phyloP scores from a whole-genome alignment of 2,888 invertebrate species.

The Xanthorhoe designata region DNA sequence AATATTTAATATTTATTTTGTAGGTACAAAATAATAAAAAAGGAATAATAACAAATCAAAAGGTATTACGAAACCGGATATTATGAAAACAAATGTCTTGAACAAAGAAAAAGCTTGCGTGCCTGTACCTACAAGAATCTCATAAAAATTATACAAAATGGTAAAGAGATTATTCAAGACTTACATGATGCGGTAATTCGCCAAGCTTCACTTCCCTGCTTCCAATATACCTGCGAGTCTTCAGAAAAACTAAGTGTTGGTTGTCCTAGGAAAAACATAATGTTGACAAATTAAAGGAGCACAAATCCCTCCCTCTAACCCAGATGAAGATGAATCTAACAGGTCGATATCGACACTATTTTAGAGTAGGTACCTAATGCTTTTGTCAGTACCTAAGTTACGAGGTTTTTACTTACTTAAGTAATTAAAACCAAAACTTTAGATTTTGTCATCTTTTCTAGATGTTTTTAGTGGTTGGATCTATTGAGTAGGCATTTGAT shows the following conservation, averaged over 20 bases:
- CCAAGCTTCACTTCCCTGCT: conserved; percentile 31
- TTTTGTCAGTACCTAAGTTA: too few relatives aligned
- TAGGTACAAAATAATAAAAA: not conserved
- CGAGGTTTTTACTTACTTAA: too few relatives aligned
- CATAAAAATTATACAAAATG: conserved; percentile 8
- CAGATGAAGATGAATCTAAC: too few relatives aligned
- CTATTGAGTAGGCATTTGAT: too few relatives aligned
- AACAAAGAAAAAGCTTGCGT: conserved; percentile 6
- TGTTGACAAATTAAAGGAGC: not conserved
- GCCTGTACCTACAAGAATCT: conserved; percentile 13
- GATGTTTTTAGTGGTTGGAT: too few relatives aligned
- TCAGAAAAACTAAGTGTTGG: conserved; percentile 2
- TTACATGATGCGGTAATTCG: conserved; percentile 39
- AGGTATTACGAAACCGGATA: not conserved
- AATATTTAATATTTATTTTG: not conserved
- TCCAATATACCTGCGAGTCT: conserved; percentile 12
- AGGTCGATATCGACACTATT: too few relatives aligned
- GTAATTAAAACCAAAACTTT: too few relatives aligned
- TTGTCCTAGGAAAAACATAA: conserved; percentile 6
- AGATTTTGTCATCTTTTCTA: too few relatives aligned
- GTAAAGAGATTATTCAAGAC: conserved; percentile 16
- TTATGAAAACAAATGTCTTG: conserved; percentile 1
- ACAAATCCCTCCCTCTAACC: too few relatives aligned
- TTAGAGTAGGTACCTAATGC: too few relatives aligned
- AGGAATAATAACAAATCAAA: not conserved